Conservation (phyloP, 2,113 vertebrate genomes). For the Daubentonia madagascariensis region DNA sequence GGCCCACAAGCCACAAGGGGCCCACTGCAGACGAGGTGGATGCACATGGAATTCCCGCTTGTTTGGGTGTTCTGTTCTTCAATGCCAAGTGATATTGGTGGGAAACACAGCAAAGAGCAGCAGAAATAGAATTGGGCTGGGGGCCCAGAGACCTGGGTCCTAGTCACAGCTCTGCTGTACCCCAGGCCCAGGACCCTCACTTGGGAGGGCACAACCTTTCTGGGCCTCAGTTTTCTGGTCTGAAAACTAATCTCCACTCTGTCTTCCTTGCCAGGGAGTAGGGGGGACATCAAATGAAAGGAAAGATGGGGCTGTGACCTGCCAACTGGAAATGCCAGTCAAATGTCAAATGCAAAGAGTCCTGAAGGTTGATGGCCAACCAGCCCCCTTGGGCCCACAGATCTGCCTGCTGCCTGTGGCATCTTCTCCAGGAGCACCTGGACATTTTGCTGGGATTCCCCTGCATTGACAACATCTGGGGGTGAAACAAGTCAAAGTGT, state of each 20-base stretch:
- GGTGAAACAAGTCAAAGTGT: background rate
- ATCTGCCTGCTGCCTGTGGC: background rate
- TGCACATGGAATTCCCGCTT: background rate
- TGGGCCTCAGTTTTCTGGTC: background rate
- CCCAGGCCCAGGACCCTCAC: background rate
- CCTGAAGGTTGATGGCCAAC: background rate
- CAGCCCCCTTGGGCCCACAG: rapidly evolving
- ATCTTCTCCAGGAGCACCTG: too few relatives aligned
- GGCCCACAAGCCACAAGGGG: background rate
- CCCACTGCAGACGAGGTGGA: background rate
- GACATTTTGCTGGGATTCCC: background rate
- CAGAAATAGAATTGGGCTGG: background rate
- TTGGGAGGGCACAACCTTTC: background rate
- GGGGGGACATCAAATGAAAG: background rate
- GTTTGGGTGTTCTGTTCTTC: background rate
- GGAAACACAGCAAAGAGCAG: background rate
- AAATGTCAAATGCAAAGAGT: background rate
- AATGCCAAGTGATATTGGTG: background rate
- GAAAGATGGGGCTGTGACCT: background rate
- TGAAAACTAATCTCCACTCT: background rate
- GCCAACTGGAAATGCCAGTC: background rate
- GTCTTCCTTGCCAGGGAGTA: background rate
- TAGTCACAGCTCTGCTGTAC: background rate
- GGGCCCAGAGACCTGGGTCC: background rate
- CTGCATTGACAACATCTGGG: background rate